These are phyloP conservation scores for Probosciger aterrimus DNA, from an alignment of 2,113 vertebrate genomes.

Conservation along the genomic window DNA sequence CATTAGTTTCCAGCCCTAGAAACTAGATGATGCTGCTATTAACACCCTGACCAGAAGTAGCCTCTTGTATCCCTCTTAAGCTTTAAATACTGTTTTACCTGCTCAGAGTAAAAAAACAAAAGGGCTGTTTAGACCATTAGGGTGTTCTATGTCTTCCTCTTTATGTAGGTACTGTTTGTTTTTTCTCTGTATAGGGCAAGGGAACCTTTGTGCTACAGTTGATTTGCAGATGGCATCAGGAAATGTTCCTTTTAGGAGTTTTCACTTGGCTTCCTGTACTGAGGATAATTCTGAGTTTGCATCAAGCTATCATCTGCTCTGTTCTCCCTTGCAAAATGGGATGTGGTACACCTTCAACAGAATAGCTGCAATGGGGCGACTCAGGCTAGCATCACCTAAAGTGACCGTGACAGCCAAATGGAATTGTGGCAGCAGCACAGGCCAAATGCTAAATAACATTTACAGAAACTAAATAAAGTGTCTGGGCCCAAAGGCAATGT, in stretches of 20 bases:
- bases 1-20: not conserved
- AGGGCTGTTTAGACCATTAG: not conserved
- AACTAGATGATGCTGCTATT: not conserved
- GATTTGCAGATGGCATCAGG: not conserved
- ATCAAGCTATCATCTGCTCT: not conserved
- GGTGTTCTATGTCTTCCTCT: not conserved
- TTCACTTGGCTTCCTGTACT: not conserved
- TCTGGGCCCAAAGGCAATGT: not conserved
- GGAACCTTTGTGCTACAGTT: not conserved
- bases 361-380: not conserved
- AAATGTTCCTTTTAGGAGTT: not conserved
- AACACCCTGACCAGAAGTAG: not conserved
- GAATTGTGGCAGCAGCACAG: not conserved
- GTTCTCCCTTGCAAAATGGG: not conserved
- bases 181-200: not conserved
- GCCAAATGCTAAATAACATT: not conserved
- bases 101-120: not conserved
- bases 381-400: not conserved
- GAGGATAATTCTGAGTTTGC: not conserved
- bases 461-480: not conserved
- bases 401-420: not conserved
- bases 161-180: not conserved
- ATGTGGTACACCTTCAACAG: not conserved
- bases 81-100: not conserved
- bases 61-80: not conserved